Conservation (phyloP, 1,140 invertebrate genomes). For the Anadara kagoshimensis region DNA sequence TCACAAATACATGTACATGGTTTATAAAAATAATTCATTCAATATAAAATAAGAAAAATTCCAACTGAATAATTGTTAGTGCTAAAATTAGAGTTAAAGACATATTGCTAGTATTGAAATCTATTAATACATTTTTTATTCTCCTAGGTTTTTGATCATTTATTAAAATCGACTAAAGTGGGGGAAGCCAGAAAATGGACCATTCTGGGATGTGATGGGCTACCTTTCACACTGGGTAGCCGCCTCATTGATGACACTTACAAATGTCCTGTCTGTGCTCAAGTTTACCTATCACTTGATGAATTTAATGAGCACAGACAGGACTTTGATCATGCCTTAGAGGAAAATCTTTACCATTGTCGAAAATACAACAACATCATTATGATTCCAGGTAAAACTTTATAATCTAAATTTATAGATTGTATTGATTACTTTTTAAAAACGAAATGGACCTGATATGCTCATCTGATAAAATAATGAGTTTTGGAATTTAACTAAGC, state of each 20-base stretch:
- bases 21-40: no score
- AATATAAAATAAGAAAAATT: no score
- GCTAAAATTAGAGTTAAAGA: no score
- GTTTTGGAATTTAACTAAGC: no score
- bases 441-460: no score
- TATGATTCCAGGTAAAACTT: constrained; percentile 28
- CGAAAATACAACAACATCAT: constrained; percentile 24
- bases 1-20: no score
- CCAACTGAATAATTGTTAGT: no score
- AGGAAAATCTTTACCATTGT: background rate
- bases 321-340: background rate
- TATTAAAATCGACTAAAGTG: background rate
- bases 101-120: no score
- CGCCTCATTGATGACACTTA: background rate
- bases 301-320: constrained; percentile 4
- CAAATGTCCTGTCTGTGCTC: background rate
- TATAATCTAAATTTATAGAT: no score
- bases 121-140: no score
- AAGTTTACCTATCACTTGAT: background rate
- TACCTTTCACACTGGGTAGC: constrained; percentile 13
- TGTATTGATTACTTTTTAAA: no score
- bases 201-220: constrained; percentile 22
- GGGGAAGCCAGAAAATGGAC: background rate
- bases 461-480: no score
- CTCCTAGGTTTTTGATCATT: constrained; percentile 4